These are phyloP conservation scores for Saccostrea cuccullata DNA, from an alignment of 1,140 invertebrate species.

Conservation along the genomic window DNA sequence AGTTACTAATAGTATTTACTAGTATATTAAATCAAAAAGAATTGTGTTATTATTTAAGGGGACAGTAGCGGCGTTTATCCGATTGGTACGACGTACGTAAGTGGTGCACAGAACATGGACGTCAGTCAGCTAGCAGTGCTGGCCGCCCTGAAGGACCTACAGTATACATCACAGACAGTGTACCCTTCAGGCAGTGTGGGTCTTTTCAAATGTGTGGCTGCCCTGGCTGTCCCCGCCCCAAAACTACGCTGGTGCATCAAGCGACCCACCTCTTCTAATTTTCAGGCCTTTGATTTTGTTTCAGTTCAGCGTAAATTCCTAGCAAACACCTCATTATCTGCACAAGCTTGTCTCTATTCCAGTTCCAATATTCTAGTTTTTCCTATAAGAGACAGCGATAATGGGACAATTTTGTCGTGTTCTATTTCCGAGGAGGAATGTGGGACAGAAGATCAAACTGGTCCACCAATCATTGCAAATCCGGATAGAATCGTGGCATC, in stretches of 20 bases:
- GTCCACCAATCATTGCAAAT: neutral
- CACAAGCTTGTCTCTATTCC: neutral
- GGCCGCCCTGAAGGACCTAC: neutral
- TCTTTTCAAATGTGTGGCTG: neutral
- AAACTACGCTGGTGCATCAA: conserved; percentile 29
- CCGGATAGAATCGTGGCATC: neutral
- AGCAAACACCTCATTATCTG: neutral
- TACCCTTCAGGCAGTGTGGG: neutral
- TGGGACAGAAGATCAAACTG: neutral
- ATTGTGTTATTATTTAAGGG: neutral
- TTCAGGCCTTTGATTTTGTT: neutral
- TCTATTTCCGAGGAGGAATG: neutral
- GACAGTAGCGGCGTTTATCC: neutral
- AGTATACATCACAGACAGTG: neutral
- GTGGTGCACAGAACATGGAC: neutral
- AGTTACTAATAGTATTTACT: too few species aligned
- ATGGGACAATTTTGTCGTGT: conserved; percentile 10
- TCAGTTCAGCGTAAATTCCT: neutral
- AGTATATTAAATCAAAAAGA: too few species aligned
- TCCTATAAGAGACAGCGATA: neutral
- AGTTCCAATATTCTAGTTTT: neutral
- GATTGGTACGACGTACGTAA: neutral
- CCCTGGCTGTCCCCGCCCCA: neutral
- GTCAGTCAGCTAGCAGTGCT: neutral
- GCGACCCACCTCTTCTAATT: neutral